Percentiles rank a stretch among this genome's conserved stretches.
These are phyloP conservation scores for Masnerella sp. DNA, from an alignment of 2,888 invertebrate species.

Conservation along the genomic window DNA sequence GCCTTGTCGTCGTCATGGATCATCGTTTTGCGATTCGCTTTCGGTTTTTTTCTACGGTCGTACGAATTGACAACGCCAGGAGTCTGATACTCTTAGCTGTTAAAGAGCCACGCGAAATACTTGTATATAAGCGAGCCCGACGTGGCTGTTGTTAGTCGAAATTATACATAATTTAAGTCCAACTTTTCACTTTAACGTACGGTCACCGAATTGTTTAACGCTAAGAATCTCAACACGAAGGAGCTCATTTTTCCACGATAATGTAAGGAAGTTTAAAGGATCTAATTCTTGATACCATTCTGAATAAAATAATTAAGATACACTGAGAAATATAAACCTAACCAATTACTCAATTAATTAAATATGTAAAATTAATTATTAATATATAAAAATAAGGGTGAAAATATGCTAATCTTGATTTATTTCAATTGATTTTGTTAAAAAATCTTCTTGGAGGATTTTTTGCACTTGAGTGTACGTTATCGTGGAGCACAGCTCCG, in stretches of 20 bases:
- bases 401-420: too few relatives aligned
- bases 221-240: slow-evolving; percentile 23
- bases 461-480: too few relatives aligned
- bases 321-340: too few relatives aligned
- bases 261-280: too few relatives aligned
- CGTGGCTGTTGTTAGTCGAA: slow-evolving; percentile 31
- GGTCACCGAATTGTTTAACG: slow-evolving; percentile 34
- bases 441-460: too few relatives aligned
- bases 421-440: too few relatives aligned
- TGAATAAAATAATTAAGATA: too few relatives aligned
- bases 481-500: slow-evolving; percentile 1
- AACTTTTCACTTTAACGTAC: slow-evolving; percentile 30
- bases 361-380: too few relatives aligned
- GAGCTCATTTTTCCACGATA: background rate
- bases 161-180: slow-evolving; percentile 41
- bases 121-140: slow-evolving; percentile 32
- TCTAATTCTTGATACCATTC: too few relatives aligned
- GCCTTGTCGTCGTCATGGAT: slow-evolving; percentile 24
- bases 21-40: slow-evolving; percentile 15
- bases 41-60: slow-evolving; percentile 32
- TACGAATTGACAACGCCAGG: slow-evolving; percentile 38
- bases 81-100: slow-evolving; percentile 42
- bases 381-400: too few relatives aligned
- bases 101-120: slow-evolving; percentile 17
- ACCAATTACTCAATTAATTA: too few relatives aligned